Conservation (phyloP, 2,797 vertebrate genomes). For the Ptychadena robeensis region DNA sequence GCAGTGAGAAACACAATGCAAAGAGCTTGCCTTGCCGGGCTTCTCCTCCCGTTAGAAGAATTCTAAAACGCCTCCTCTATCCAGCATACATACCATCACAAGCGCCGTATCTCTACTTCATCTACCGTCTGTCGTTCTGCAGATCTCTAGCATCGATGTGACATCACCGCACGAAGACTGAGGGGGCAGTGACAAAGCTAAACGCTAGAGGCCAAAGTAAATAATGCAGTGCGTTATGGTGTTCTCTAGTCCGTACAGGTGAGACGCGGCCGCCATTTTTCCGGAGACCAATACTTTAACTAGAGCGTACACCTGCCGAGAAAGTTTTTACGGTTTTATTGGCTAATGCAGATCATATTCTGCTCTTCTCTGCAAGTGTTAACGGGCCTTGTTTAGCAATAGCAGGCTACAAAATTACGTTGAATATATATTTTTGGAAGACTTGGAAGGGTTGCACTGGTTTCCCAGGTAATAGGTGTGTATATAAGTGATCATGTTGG, state of each 20-base stretch:
- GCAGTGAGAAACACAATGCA: not conserved
- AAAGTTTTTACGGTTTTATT: not conserved
- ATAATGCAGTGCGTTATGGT: not conserved
- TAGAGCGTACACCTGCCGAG: not conserved
- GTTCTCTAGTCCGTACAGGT: not conserved
- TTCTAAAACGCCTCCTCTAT: not conserved
- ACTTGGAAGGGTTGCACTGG: too few relatives aligned
- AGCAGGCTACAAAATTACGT: too few relatives aligned
- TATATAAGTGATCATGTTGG: too few relatives aligned
- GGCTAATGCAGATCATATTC: too few relatives aligned
- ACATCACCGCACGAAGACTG: rapidly evolving
- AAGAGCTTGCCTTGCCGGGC: not conserved
- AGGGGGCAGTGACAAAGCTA: not conserved
- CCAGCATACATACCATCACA: not conserved
- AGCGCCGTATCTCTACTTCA: not conserved
- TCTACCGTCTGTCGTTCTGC: not conserved
- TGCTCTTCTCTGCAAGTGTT: not conserved
- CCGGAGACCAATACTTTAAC: not conserved
- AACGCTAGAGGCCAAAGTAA: slow-evolving; percentile 9
- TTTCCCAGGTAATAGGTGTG: too few relatives aligned
- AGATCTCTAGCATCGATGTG: not conserved
- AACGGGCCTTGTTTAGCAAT: too few relatives aligned
- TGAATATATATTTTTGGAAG: too few relatives aligned
- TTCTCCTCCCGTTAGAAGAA: not conserved
- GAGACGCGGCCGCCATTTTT: slow-evolving; percentile 17